Conservation (phyloP, 2,113 vertebrate species). For the Laticauda colubrina region DNA sequence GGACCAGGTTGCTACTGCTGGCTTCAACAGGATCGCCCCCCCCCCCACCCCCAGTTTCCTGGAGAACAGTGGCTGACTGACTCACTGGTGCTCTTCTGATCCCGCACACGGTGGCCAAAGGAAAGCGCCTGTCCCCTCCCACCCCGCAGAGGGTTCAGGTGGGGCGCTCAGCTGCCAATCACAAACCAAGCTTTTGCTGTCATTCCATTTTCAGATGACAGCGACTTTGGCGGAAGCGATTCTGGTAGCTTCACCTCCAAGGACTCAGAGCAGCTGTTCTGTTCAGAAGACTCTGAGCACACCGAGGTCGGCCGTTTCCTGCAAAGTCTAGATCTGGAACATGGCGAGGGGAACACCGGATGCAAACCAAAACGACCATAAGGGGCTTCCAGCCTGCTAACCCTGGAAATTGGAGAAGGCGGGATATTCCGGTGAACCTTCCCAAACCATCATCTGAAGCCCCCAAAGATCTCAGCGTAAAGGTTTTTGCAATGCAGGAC, state of each 20-base stretch:
- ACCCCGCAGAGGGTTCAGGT: background rate
- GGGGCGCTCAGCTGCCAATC: background rate
- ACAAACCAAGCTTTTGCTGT: background rate
- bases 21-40: background rate
- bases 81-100: background rate
- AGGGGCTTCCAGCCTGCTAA: background rate
- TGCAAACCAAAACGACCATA: too few relatives aligned
- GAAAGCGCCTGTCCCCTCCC: background rate
- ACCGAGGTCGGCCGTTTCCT: conserved; percentile 66
- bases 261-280: conserved; percentile 58
- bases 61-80: background rate
- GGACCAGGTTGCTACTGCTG: background rate
- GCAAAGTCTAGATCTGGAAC: conserved; percentile 62
- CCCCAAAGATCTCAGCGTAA: too few relatives aligned
- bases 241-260: conserved; percentile 57
- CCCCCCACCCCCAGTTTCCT: too few relatives aligned
- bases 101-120: background rate
- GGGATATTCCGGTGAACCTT: background rate
- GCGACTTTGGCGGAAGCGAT: conserved; percentile 53
- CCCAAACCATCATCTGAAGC: background rate
- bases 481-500: background rate
- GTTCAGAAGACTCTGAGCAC: conserved; percentile 45
- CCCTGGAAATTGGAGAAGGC: background rate
- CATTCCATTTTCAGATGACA: conserved; percentile 51
- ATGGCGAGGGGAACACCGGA: background rate